Conservation (phyloP, 2,113 vertebrate genomes). For the Corythornis vintsioides region DNA sequence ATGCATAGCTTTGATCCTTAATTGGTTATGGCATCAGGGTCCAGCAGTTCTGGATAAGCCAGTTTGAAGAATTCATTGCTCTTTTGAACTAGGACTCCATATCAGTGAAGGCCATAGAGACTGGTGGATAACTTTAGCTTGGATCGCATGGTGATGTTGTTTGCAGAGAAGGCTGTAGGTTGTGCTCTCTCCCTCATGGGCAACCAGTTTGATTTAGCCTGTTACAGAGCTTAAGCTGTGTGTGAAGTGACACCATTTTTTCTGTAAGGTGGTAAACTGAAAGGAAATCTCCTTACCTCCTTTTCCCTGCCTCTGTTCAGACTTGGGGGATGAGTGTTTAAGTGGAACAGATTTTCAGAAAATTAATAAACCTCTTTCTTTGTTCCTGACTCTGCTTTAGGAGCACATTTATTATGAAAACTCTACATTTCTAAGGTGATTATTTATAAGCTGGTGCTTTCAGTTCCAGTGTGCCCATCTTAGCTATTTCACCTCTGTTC, state of each 20-base stretch:
- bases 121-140: background rate
- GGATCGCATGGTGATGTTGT: background rate
- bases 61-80: background rate
- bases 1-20: background rate
- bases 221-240: background rate
- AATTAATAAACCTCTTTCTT: background rate
- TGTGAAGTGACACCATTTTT: fast-evolving
- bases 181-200: background rate
- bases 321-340: background rate
- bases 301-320: background rate
- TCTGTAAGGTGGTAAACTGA: background rate
- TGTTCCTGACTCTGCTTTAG: background rate
- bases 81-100: background rate
- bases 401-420: background rate
- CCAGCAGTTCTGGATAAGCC: background rate
- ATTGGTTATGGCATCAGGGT: background rate
- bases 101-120: background rate
- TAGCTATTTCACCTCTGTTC: background rate
- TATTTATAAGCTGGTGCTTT: background rate
- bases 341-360: background rate
- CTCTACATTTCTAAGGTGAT: background rate
- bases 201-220: background rate
- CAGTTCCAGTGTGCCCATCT: background rate
- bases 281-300: background rate
- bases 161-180: background rate